phyloP scores from a whole-genome alignment of 2,113 vertebrate species.

The Morone saxatilis region DNA sequence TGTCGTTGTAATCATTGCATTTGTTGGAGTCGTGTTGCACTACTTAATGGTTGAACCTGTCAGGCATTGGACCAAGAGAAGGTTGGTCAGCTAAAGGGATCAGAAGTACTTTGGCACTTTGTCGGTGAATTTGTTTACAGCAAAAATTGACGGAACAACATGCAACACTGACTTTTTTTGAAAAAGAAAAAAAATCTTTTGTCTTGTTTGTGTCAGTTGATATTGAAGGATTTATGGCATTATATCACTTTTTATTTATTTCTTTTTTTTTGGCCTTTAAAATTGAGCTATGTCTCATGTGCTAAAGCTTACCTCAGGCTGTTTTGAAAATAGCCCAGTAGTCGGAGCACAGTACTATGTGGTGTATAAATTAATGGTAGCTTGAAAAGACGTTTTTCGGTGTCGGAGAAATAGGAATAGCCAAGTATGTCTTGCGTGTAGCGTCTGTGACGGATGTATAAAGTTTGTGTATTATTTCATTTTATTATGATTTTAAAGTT shows the following conservation, averaged over 20 bases:
- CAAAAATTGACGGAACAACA: conserved; percentile 24
- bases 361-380: conserved; percentile 70
- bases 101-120: conserved; percentile 67
- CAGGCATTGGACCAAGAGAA: conserved; percentile 31
- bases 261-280: conserved; percentile 57
- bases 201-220: conserved; percentile 61
- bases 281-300: conserved; percentile 72
- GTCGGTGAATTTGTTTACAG: conserved; percentile 63
- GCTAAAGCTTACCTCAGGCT: conserved; percentile 84
- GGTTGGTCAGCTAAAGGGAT: conserved; percentile 50
- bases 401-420: conserved; percentile 75
- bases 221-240: conserved; percentile 55
- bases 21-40: conserved; percentile 75
- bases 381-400: conserved; percentile 67
- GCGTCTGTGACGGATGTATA: conserved; percentile 77
- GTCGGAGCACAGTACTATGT: conserved; percentile 69
- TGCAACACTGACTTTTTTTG: conserved; percentile 33
- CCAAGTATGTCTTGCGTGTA: conserved; percentile 74
- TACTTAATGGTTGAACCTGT: conserved; percentile 58
- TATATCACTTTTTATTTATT: conserved; percentile 47
- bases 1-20: conserved; percentile 59
- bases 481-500: conserved; percentile 58
- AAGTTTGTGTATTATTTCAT: conserved; percentile 68
- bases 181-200: neutral
- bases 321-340: conserved; percentile 69